These are phyloP conservation scores for Cervus canadensis DNA, from an alignment of 2,113 vertebrate species.

Conservation along the genomic window DNA sequence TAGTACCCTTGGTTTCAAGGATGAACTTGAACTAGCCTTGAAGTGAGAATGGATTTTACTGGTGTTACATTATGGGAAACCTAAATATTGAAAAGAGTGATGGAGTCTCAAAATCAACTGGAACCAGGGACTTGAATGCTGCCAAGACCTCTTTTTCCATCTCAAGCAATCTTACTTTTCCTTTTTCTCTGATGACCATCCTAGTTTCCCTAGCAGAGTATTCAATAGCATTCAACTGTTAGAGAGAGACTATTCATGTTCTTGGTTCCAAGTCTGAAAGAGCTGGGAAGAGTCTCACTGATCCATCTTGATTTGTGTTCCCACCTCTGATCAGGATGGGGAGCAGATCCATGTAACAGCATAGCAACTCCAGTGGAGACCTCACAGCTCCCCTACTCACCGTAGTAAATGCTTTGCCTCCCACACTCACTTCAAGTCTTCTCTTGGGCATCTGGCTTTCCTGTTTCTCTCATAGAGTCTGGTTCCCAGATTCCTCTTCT, in stretches of 20 bases:
- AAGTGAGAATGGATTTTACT: not conserved
- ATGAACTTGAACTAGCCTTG: not conserved
- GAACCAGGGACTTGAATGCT: not conserved
- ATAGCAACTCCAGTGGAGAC: not conserved
- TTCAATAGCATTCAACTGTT: not conserved
- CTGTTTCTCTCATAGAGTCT: not conserved
- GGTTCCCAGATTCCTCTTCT: not conserved
- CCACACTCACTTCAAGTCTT: not conserved
- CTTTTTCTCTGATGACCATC: not conserved
- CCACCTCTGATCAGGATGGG: not conserved
- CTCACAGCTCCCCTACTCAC: not conserved
- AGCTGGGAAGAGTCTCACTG: not conserved
- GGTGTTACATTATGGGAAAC: not conserved
- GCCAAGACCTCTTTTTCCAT: not conserved
- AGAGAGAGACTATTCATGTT: not conserved
- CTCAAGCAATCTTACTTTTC: not conserved
- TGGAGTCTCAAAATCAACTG: not conserved
- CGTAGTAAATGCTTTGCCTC: not conserved
- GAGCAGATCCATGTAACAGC: not conserved
- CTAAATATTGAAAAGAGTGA: not conserved
- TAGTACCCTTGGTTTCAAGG: not conserved
- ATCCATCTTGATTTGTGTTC: not conserved
- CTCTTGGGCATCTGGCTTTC: not conserved
- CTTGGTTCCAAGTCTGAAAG: slow-evolving; percentile 4
- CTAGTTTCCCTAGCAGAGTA: not conserved